Evolutionary conservation across 2,113 vertebrate species (phyloP).

Genomic region (Brienomyrus brachyistius): DNA sequence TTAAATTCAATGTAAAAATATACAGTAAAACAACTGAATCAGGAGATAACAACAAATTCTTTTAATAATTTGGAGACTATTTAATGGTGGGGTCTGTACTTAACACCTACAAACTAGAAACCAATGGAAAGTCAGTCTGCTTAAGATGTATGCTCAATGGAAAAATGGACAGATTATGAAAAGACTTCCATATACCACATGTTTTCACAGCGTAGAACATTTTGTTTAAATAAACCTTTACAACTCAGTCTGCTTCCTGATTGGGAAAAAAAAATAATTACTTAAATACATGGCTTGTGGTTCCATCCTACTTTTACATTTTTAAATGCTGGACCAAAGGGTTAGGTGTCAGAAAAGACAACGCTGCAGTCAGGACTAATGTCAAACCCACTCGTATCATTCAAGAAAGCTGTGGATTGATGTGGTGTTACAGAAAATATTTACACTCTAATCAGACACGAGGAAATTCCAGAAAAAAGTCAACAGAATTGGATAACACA

Average conservation of each 20-base stretch:
- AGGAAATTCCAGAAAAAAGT: background rate
- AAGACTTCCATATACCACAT: background rate
- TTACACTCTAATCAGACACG: background rate
- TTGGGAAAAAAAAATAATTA: background rate
- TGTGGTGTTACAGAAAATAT: background rate
- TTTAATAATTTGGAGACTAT: background rate
- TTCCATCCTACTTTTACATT: background rate
- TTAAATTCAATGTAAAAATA: background rate
- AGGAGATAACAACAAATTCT: background rate
- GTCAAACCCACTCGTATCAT: background rate
- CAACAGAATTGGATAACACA: background rate
- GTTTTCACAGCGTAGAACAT: background rate
- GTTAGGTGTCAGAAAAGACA: background rate
- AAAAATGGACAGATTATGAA: background rate
- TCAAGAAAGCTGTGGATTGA: background rate
- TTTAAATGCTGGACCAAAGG: background rate
- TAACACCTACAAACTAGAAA: background rate
- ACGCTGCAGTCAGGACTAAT: background rate
- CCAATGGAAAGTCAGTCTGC: background rate
- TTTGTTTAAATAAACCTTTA: constrained; percentile 3
- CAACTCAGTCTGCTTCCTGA: background rate
- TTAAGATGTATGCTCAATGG: background rate
- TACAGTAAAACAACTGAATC: background rate
- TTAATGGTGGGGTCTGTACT: background rate
- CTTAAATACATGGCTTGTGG: background rate